These are phyloP conservation scores for Leptogaster cylindrica DNA, from an alignment of 2,888 invertebrate species.

Conservation along the genomic window DNA sequence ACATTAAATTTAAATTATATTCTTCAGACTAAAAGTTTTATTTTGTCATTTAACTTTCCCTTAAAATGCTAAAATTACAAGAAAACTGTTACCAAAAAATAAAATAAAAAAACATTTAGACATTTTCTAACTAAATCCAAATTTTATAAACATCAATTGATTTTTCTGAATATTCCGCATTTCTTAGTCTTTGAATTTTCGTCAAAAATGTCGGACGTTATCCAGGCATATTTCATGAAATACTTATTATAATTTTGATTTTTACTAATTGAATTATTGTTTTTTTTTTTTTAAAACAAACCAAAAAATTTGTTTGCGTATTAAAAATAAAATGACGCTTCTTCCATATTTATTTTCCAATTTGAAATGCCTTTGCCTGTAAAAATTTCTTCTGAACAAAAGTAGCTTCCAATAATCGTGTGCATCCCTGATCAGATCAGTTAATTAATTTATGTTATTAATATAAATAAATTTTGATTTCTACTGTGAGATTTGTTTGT, in stretches of 20 bases:
- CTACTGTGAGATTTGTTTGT: no score
- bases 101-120: no score
- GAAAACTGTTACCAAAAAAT: no score
- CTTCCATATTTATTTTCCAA: slow-evolving; percentile 3
- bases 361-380: slow-evolving; percentile 15
- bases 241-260: slow-evolving; percentile 21
- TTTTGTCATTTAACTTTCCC: background rate
- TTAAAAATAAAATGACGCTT: background rate
- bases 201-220: slow-evolving; percentile 41
- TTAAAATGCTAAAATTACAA: background rate
- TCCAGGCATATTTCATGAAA: slow-evolving; percentile 44
- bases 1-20: slow-evolving; percentile 8
- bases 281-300: slow-evolving; percentile 25
- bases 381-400: background rate
- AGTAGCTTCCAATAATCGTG: no score
- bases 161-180: background rate
- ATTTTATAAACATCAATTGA: background rate
- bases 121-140: no score
- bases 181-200: slow-evolving; percentile 29
- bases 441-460: no score
- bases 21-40: background rate
- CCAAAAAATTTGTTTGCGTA: background rate
- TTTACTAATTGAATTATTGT: slow-evolving; percentile 21
- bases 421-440: no score
- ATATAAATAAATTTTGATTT: no score